Evolutionary conservation across 2,113 vertebrate genomes (phyloP).

Genomic region (Crotophaga sulcirostris): DNA sequence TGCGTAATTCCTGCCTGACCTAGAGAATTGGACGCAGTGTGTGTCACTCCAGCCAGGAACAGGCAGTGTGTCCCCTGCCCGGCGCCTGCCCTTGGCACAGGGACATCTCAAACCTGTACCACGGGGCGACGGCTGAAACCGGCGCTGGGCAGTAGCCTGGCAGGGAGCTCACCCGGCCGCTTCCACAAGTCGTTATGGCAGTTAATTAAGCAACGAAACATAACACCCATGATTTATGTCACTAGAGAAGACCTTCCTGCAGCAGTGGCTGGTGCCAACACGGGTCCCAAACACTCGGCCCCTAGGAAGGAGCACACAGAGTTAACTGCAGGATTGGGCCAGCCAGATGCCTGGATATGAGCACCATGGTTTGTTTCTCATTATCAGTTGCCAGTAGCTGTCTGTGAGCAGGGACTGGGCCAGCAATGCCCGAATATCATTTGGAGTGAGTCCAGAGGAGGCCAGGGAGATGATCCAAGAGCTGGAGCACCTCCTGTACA

Average conservation of each 20-base stretch:
- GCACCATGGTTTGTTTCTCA: neutral
- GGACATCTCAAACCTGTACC: neutral
- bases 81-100: too few species aligned
- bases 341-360: too few species aligned
- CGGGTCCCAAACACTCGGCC: neutral
- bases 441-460: too few species aligned
- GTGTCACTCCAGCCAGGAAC: neutral
- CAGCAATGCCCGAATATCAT: neutral
- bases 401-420: neutral
- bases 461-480: too few species aligned
- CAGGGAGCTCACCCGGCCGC: neutral
- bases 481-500: too few species aligned
- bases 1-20: neutral
- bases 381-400: neutral
- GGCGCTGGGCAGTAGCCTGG: neutral
- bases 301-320: fast-evolving
- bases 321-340: neutral
- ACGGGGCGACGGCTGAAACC: neutral
- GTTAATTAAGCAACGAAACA: neutral
- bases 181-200: neutral
- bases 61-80: too few species aligned
- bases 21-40: neutral
- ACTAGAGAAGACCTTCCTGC: neutral
- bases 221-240: fast-evolving
- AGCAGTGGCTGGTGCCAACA: neutral